Evolutionary conservation across 2,888 invertebrate genomes (phyloP), one percentile per base, ranked within the genome.

Genomic region (Palloptera scutellata): DNA sequence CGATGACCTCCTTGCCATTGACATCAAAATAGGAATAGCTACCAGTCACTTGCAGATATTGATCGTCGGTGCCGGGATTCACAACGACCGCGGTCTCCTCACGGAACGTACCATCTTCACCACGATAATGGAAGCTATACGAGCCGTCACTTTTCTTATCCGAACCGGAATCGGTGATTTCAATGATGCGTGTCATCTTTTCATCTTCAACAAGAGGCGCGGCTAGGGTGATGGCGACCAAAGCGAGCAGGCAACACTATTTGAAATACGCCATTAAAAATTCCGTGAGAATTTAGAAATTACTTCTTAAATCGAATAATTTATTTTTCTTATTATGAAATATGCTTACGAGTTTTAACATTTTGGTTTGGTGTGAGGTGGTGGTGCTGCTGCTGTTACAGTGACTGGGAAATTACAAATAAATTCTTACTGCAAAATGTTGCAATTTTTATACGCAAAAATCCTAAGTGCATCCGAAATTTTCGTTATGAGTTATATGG

Each of bases 21-120:
- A 73, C 73, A 74, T 84, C 84, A 40, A 77, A 74, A 70, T 82
- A 84, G 19, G 80, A 79, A 71, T 84, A 84, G 45, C 80, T 79
- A 59, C 84, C 84, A 6, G 67, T 78, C 20, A 84, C 76, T 68
- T 78, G 81, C 20, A 84, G 72, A 42, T 73, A 74, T 4, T 78
- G 77, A 13, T 82, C 69, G 3, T 81, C 75, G 1, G 74, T 74
- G 66, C 84, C 84, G 1, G 75, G 63, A 65, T 84, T 79, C 19
- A 71, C 67, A 1, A 84, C 73, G n/a, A 79, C 76, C 11, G 81
- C 84, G 3, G 73, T 76, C 73, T 84, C 84, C 57, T 79, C 76
- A 0, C 84, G 81, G 48, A 74, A 77, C 4, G 73, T 78, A 61
- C 84, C 84, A 70, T 84, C 84, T 54, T 77, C 81, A 15, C 77